These are phyloP conservation scores for Erethizon dorsatum DNA, from an alignment of 2,797 vertebrate genomes.

Conservation along the genomic window DNA sequence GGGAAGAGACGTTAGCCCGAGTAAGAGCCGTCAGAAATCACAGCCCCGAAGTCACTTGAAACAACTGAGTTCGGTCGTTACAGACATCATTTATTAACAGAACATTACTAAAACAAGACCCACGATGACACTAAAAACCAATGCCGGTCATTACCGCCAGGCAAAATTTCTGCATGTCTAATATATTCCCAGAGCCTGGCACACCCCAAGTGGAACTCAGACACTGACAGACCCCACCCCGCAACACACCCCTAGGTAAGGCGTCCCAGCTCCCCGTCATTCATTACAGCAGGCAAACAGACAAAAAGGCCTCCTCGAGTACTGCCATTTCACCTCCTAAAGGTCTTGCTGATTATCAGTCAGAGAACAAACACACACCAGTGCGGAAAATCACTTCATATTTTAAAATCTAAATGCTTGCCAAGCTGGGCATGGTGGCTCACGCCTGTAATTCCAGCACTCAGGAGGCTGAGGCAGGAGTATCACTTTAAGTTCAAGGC, in stretches of 20 bases:
- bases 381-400: background rate
- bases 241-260: background rate
- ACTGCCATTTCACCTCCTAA: slow-evolving; percentile 1
- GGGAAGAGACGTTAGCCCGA: slow-evolving; percentile 55
- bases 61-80: background rate
- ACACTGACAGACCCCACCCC: background rate
- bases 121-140: background rate
- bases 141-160: background rate
- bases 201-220: no score
- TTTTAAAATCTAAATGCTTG: slow-evolving; percentile 31
- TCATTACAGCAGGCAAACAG: background rate
- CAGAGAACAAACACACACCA: slow-evolving; percentile 30
- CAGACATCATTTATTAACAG: background rate
- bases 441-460: background rate
- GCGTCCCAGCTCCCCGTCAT: accelerated
- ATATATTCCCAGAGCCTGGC: background rate
- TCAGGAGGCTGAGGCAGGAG: background rate
- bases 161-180: background rate
- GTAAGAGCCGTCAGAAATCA: background rate
- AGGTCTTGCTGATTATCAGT: slow-evolving; percentile 2
- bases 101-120: background rate
- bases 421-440: background rate
- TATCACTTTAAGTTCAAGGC: background rate
- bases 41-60: background rate
- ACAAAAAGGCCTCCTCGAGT: background rate